Conservation (phyloP, 2,113 vertebrate genomes). For the cattle (Bos taurus) region ARS-UCD2.0 NC_037343.1:67287501-67288000, state of each 20-base stretch:
- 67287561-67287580: neutral
- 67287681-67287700: neutral
- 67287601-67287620: neutral
- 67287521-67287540: neutral
- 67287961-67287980: neutral
- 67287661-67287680: neutral
- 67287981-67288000: neutral
- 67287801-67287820: neutral
- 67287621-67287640: neutral
- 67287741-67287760: neutral
- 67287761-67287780: neutral
- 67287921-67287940: neutral
- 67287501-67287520: neutral
- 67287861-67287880: neutral
- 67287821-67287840: neutral
- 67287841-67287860: neutral
- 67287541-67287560: neutral
- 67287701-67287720: neutral
- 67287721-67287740: neutral
- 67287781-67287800: neutral
- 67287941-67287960: neutral
- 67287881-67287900: neutral
- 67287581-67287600: neutral
- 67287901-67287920: neutral
- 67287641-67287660: neutral